Conservation (phyloP, 2,888 invertebrate species). For the Branchellion lobata region DNA sequence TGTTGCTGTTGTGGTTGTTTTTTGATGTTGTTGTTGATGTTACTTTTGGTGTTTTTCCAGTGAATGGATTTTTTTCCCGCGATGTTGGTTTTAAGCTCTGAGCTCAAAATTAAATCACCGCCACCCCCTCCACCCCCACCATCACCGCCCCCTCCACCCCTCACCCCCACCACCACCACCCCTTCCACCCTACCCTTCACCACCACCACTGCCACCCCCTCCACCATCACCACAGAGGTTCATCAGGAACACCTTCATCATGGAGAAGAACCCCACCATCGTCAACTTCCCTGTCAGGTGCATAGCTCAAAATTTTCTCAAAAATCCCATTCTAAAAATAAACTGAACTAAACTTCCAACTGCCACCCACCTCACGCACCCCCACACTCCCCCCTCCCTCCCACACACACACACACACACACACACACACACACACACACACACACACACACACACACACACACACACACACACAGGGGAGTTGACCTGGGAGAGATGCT, state of each 20-base stretch:
- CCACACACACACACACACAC: slow-evolving; percentile 19
- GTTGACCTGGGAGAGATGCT: slow-evolving; percentile 95
- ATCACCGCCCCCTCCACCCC: neutral
- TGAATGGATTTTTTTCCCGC: too few relatives aligned
- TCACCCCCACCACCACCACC: neutral
- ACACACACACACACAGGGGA: slow-evolving; percentile 70
- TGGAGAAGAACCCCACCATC: slow-evolving; percentile 99
- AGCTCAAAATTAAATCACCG: neutral
- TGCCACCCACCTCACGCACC: too few relatives aligned
- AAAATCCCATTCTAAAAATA: neutral
- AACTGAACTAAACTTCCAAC: neutral
- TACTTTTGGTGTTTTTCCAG: too few relatives aligned
- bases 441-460: slow-evolving; percentile 19
- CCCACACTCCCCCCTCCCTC: neutral
- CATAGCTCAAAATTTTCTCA: slow-evolving; percentile 63
- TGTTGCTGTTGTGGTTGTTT: too few relatives aligned
- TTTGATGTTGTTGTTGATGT: too few relatives aligned
- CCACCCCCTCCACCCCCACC: too few relatives aligned
- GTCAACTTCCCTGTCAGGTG: slow-evolving; percentile 99
- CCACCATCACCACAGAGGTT: slow-evolving; percentile 70
- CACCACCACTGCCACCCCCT: neutral
- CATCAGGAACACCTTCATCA: slow-evolving; percentile 96
- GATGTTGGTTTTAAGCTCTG: too few relatives aligned
- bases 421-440: slow-evolving; percentile 23
- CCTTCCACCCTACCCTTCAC: neutral